These are phyloP conservation scores for Phyllotreta striolata DNA, from an alignment of 2,888 invertebrate genomes.

Conservation along the genomic window DNA sequence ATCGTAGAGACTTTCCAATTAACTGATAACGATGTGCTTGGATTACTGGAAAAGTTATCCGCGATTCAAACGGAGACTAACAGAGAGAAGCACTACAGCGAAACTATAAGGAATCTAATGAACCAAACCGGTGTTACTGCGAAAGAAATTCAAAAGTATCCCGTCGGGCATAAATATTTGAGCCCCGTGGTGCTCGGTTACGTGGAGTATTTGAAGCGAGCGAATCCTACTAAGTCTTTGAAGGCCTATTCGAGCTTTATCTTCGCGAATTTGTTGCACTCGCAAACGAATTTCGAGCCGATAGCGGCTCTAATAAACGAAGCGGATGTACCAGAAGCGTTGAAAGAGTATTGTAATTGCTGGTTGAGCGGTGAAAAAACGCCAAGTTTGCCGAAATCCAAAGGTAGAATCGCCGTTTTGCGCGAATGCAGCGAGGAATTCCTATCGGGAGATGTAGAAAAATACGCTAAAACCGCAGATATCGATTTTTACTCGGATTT, in stretches of 20 bases:
- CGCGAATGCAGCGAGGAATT: slow-evolving; percentile 46
- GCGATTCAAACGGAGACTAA: slow-evolving; percentile 28
- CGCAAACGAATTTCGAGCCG: slow-evolving; percentile 65
- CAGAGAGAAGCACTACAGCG: slow-evolving; percentile 21
- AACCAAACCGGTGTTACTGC: slow-evolving; percentile 7
- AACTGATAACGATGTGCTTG: slow-evolving; percentile 45
- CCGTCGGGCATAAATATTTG: slow-evolving; percentile 41
- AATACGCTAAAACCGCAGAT: slow-evolving; percentile 39
- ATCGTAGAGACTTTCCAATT: slow-evolving; percentile 48
- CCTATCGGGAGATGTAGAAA: slow-evolving; percentile 43
- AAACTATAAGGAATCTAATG: slow-evolving; percentile 34
- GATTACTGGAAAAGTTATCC: slow-evolving; percentile 46
- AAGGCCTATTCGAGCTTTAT: slow-evolving; percentile 62
- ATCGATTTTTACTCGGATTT: slow-evolving; percentile 44
- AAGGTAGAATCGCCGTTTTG: slow-evolving; percentile 47
- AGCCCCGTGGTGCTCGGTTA: slow-evolving; percentile 59
- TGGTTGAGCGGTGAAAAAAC: slow-evolving; percentile 59
- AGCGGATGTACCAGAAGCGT: slow-evolving; percentile 59
- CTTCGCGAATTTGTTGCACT: slow-evolving; percentile 67
- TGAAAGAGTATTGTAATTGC: slow-evolving; percentile 62
- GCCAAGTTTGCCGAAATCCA: slow-evolving; percentile 41
- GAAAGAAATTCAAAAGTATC: slow-evolving; percentile 16
- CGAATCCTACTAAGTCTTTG: slow-evolving; percentile 47
- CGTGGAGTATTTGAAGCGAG: slow-evolving; percentile 52
- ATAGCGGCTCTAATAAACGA: slow-evolving; percentile 64